Conservation (phyloP, 2,888 invertebrate species). For the Platycheirus albimanus region DNA sequence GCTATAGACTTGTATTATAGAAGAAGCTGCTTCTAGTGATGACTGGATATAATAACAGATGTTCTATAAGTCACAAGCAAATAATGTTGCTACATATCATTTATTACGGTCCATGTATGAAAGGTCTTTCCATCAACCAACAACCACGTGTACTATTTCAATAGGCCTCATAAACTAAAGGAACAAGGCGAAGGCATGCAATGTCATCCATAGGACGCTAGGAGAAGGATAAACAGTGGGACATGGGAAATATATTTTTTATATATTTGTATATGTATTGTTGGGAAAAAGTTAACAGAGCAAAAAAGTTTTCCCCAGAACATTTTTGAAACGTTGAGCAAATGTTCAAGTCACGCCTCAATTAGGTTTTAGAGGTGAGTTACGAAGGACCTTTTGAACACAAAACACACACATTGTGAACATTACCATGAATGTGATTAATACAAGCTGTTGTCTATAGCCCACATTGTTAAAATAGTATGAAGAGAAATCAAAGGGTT, state of each 20-base stretch:
- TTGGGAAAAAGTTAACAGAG: slow-evolving; percentile 50
- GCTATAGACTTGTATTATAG: too few species aligned
- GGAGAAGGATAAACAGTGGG: background rate
- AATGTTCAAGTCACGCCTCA: slow-evolving; percentile 21
- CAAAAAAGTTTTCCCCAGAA: slow-evolving; percentile 17
- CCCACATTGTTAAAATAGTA: too few species aligned
- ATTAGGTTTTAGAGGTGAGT: too few species aligned
- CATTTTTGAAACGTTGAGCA: slow-evolving; percentile 25
- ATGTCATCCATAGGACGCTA: slow-evolving; percentile 11
- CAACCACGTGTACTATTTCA: slow-evolving; percentile 33
- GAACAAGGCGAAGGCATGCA: slow-evolving; percentile 9
- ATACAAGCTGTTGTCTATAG: too few species aligned
- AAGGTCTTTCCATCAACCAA: background rate
- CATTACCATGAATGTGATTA: too few species aligned
- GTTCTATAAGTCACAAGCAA: slow-evolving; percentile 33
- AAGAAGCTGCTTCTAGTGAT: slow-evolving; percentile 15
- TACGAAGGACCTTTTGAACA: too few species aligned
- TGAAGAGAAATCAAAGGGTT: too few species aligned
- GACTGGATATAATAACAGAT: slow-evolving; percentile 31
- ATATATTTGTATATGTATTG: background rate
- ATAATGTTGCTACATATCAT: slow-evolving; percentile 4
- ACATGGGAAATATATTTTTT: slow-evolving; percentile 8
- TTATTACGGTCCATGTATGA: background rate
- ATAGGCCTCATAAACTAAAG: slow-evolving; percentile 33
- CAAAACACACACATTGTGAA: too few species aligned